phyloP scores from a whole-genome alignment of 2,113 vertebrate genomes.

The Mormyrus iriodes region DNA sequence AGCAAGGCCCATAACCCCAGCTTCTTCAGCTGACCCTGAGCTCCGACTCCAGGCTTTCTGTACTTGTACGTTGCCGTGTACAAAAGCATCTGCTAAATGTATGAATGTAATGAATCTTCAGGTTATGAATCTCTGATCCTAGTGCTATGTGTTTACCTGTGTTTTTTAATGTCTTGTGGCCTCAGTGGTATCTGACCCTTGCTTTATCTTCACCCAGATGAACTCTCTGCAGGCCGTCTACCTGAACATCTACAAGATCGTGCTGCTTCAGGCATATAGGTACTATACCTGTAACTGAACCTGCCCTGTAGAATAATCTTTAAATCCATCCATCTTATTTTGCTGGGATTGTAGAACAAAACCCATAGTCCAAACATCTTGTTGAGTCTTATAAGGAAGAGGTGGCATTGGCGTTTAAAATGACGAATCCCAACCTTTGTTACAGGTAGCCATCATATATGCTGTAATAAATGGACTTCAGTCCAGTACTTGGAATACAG shows the following conservation, averaged over 20 bases:
- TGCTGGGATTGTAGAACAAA: not conserved
- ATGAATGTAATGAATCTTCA: not conserved
- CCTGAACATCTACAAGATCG: constrained; percentile 76
- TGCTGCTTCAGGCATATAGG: constrained; percentile 89
- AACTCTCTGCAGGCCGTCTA: constrained; percentile 72
- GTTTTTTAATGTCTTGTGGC: not conserved
- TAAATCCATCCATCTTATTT: not conserved
- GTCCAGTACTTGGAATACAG: not conserved
- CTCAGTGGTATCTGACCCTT: not conserved
- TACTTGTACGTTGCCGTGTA: not conserved
- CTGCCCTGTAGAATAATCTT: not conserved
- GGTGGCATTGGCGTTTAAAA: not conserved
- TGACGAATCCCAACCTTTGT: not conserved
- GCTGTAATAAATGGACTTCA: constrained; percentile 14
- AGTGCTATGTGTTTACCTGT: not conserved
- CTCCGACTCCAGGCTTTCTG: not conserved
- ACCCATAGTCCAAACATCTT: not conserved
- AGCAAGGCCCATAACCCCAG: not conserved
- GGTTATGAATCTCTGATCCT: not conserved
- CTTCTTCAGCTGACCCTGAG: not conserved
- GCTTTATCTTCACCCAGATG: constrained; percentile 53
- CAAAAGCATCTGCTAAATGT: not conserved
- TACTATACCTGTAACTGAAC: constrained; percentile 33
- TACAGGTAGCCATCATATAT: not conserved
- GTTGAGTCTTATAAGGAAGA: not conserved